Evolutionary conservation across 2,888 invertebrate genomes (phyloP).

Genomic region (Orthosia incerta): DNA sequence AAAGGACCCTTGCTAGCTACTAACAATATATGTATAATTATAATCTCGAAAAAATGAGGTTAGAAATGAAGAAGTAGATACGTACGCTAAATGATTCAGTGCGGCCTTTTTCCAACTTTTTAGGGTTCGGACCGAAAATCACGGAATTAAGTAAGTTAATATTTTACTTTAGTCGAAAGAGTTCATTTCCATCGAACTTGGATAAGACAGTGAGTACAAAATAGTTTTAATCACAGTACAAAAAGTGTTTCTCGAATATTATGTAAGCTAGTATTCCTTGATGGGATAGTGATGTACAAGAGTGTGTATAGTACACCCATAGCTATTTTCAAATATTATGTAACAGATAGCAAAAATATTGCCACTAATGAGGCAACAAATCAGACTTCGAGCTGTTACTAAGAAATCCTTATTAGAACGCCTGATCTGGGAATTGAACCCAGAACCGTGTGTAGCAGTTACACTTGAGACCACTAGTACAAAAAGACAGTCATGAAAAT

Average conservation of each 20-base stretch:
- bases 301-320: not conserved
- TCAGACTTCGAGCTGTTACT: too few relatives aligned
- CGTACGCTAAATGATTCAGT: not conserved
- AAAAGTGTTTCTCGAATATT: not conserved
- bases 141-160: too few relatives aligned
- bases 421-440: too few relatives aligned
- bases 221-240: not conserved
- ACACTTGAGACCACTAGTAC: not conserved
- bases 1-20: not conserved
- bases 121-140: not conserved
- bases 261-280: too few relatives aligned
- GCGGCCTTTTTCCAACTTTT: not conserved
- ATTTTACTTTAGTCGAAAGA: not conserved
- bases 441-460: not conserved
- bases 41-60: conserved; percentile 2
- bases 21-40: not conserved
- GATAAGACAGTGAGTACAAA: not conserved
- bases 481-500: not conserved
- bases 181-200: too few relatives aligned
- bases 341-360: too few relatives aligned
- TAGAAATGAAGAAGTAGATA: not conserved
- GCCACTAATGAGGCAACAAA: too few relatives aligned
- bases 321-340: too few relatives aligned
- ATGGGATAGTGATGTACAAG: too few relatives aligned
- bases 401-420: too few relatives aligned